Percentiles rank a stretch among this genome's conserved stretches.
Evolutionary conservation across 1,140 invertebrate genomes (phyloP).

Genomic region (Ceratosolen fusciceps): DNA sequence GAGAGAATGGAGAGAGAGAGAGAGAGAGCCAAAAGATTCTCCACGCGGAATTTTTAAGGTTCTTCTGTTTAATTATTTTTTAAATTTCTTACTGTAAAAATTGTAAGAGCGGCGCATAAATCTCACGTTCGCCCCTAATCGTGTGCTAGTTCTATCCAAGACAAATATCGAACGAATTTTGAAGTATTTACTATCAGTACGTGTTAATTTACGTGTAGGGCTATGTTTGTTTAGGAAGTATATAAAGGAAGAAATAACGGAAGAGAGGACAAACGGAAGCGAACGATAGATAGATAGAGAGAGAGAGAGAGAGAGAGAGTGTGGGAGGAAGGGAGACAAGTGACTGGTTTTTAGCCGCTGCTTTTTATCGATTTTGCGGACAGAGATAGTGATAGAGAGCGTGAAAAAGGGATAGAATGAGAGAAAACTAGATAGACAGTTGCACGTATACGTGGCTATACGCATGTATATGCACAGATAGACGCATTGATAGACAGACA

Average conservation of each 20-base stretch:
- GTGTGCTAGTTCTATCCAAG: slow-evolving; percentile 2
- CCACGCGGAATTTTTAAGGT: too few species aligned
- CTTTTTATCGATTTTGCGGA: slow-evolving; percentile 32
- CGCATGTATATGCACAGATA: background rate
- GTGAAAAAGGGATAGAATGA: background rate
- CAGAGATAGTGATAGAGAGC: background rate
- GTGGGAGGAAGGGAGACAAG: background rate
- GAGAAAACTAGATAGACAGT: background rate
- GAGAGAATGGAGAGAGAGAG: too few species aligned
- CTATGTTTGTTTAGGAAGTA: slow-evolving; percentile 2
- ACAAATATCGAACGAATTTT: slow-evolving; percentile 35
- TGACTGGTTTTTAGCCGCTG: background rate
- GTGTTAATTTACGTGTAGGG: background rate
- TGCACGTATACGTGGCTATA: background rate
- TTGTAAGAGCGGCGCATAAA: too few species aligned
- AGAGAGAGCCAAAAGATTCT: too few species aligned
- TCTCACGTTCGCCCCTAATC: background rate
- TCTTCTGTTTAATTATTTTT: too few species aligned
- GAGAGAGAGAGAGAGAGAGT: background rate
- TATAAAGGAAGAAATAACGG: background rate
- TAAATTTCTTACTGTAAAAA: too few species aligned
- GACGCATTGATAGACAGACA: background rate
- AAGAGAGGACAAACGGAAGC: background rate
- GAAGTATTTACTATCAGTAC: background rate
- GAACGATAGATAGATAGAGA: background rate